These are phyloP conservation scores for Graptemys geographica DNA, from an alignment of 2,797 vertebrate genomes.

Conservation along the genomic window DNA sequence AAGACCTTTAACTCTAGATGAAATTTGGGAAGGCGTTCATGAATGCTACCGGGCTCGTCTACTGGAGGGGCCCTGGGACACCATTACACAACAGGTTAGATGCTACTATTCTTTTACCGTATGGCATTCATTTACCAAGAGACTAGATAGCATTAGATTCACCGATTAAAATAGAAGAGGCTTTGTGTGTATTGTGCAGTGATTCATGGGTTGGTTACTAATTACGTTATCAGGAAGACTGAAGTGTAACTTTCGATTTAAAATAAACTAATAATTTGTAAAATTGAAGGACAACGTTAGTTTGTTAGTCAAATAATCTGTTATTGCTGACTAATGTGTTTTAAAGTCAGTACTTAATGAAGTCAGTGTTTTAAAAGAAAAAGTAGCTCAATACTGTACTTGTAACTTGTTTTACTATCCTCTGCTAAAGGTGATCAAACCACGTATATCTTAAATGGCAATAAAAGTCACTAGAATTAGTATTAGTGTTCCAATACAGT, in stretches of 20 bases:
- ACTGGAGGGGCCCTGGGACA: conserved; percentile 87
- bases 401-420: conserved; percentile 33
- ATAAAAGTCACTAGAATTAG: conserved; percentile 32
- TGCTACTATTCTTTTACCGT: background rate
- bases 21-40: conserved; percentile 89
- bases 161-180: background rate
- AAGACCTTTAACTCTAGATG: conserved; percentile 87
- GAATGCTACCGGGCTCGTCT: conserved; percentile 85
- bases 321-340: conserved; percentile 34
- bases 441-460: conserved; percentile 48
- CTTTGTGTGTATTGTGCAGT: background rate
- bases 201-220: conserved; percentile 10
- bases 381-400: conserved; percentile 32
- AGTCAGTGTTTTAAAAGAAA: conserved; percentile 50
- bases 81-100: conserved; percentile 93
- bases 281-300: conserved; percentile 42
- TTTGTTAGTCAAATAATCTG: conserved; percentile 49
- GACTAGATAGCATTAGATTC: conserved; percentile 5
- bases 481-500: background rate
- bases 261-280: conserved; percentile 28
- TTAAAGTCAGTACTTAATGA: conserved; percentile 67
- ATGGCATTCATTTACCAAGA: background rate
- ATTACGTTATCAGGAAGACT: conserved; percentile 30
- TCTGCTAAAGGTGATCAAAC: conserved; percentile 52
- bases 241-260: conserved; percentile 41